A percentile compares a stretch with the other conserved stretches of the same genome.
These are phyloP conservation scores for Drosophila gaucha DNA, from an alignment of 2,888 invertebrate genomes.

Conservation along the genomic window DNA sequence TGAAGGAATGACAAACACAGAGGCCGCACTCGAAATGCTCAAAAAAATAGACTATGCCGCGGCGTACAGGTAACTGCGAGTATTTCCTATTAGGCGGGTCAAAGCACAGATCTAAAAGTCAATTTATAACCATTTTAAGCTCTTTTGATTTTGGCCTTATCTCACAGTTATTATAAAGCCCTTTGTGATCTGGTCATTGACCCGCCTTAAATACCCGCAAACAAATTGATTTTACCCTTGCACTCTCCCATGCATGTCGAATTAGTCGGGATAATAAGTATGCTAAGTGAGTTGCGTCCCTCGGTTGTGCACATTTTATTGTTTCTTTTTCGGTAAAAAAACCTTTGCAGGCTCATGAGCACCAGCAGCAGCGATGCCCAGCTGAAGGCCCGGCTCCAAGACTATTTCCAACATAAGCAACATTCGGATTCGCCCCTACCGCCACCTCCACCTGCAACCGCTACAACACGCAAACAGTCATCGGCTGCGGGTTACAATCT, in stretches of 20 bases:
- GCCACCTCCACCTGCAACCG: slow-evolving; percentile 56
- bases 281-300: slow-evolving; percentile 26
- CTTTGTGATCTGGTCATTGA: slow-evolving; percentile 26
- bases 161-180: neutral
- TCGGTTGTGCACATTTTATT: slow-evolving; percentile 8
- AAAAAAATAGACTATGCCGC: slow-evolving; percentile 88
- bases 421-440: slow-evolving; percentile 69
- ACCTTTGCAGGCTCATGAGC: slow-evolving; percentile 59
- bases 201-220: neutral
- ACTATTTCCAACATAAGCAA: slow-evolving; percentile 54
- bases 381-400: slow-evolving; percentile 72
- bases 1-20: slow-evolving; percentile 10
- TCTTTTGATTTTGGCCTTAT: neutral
- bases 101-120: slow-evolving; percentile 17
- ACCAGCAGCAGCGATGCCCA: slow-evolving; percentile 84
- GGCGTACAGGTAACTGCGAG: slow-evolving; percentile 87
- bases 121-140: neutral
- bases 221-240: slow-evolving; percentile 13
- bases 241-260: slow-evolving; percentile 39
- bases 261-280: slow-evolving; percentile 51
- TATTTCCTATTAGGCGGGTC: neutral
- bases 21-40: slow-evolving; percentile 86
- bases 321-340: slow-evolving; percentile 10
- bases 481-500: slow-evolving; percentile 12
- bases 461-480: slow-evolving; percentile 24